Percentiles rank a stretch among this genome's conserved stretches.
These are phyloP conservation scores for Cerceris ruficornis DNA, from an alignment of 2,888 invertebrate species.

Conservation along the genomic window DNA sequence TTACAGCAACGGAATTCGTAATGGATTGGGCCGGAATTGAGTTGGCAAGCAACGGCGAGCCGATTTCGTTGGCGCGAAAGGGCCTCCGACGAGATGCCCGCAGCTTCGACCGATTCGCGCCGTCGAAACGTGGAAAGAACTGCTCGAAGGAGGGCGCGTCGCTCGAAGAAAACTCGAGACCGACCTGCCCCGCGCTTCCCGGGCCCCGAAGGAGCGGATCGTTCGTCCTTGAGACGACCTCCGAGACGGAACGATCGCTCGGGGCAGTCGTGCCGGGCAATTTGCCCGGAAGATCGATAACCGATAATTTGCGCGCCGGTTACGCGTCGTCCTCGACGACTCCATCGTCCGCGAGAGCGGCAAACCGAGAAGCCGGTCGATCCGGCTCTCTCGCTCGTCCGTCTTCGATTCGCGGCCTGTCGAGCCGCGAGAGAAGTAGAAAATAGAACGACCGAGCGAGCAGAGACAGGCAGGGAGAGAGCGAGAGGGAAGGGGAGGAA, in stretches of 20 bases:
- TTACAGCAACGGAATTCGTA: constrained; percentile 26
- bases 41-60: background rate
- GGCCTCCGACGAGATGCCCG: too few species aligned
- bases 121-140: background rate
- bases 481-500: background rate
- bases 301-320: constrained; percentile 60
- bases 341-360: constrained; percentile 35
- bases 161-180: background rate
- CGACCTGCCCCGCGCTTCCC: background rate
- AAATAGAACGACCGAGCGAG: too few species aligned
- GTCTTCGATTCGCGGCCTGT: too few species aligned
- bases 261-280: constrained; percentile 44
- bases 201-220: constrained; percentile 16
- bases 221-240: constrained; percentile 41
- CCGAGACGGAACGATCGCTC: constrained; percentile 11
- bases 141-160: background rate
- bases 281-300: constrained; percentile 65
- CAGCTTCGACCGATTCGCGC: background rate
- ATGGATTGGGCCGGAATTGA: constrained; percentile 35
- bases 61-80: background rate
- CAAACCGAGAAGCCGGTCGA: background rate
- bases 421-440: too few species aligned
- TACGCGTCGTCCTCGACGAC: constrained; percentile 51
- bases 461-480: too few species aligned
- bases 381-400: background rate